Conservation (phyloP, 2,797 vertebrate species). For the Tragopan temminckii region DNA sequence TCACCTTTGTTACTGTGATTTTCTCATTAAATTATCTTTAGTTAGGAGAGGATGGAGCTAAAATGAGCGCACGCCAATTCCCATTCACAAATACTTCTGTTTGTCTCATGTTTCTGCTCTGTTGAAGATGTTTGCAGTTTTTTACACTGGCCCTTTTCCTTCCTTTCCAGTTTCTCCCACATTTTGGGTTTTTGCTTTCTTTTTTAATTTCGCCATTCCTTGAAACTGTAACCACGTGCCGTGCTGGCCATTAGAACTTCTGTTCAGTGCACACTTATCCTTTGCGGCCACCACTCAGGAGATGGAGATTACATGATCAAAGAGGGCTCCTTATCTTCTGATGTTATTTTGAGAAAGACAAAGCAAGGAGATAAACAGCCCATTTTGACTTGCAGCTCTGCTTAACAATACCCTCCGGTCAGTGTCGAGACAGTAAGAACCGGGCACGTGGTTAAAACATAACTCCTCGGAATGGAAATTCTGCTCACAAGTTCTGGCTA, state of each 20-base stretch:
- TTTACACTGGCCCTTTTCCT: not conserved
- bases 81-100: not conserved
- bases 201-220: not conserved
- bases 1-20: not conserved
- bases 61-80: not conserved
- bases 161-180: not conserved
- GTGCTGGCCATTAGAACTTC: constrained; percentile 17
- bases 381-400: constrained; percentile 38
- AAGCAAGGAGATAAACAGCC: constrained; percentile 70
- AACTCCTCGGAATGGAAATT: constrained; percentile 30
- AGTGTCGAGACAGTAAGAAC: not conserved
- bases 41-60: not conserved
- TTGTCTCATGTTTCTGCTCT: not conserved
- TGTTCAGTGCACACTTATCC: constrained; percentile 38
- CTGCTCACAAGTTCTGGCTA: not conserved
- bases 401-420: constrained; percentile 27
- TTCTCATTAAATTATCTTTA: not conserved
- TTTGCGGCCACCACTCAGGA: constrained; percentile 29
- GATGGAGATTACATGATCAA: constrained; percentile 58
- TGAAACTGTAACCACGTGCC: constrained; percentile 10
- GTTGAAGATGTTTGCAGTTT: not conserved
- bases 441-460: constrained; percentile 44
- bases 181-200: not conserved
- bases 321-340: constrained; percentile 61
- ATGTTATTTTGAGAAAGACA: constrained; percentile 69